These are phyloP conservation scores for Catharus minimus DNA, from an alignment of 2,113 vertebrate species.

Conservation along the genomic window DNA sequence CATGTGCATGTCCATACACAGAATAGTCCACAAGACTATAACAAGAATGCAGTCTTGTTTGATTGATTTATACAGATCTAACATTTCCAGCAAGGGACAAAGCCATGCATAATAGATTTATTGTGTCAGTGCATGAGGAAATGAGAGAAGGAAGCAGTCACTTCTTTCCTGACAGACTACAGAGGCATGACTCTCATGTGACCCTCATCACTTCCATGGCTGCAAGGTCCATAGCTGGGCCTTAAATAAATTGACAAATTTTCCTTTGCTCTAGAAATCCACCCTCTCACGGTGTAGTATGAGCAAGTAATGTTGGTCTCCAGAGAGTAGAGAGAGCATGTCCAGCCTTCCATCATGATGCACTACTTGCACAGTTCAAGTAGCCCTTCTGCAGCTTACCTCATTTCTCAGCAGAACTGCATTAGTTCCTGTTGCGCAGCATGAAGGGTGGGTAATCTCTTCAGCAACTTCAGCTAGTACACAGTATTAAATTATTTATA, in stretches of 20 bases:
- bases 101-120: neutral
- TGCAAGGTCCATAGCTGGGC: rapidly evolving
- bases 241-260: neutral
- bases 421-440: neutral
- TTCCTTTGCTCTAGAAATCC: neutral
- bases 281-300: rapidly evolving
- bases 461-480: neutral
- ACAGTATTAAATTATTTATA: neutral
- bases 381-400: neutral
- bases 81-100: neutral
- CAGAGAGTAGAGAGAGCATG: neutral
- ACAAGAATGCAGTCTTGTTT: neutral
- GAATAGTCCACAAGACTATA: neutral
- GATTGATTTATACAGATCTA: neutral
- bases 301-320: neutral
- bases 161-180: neutral
- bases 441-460: neutral
- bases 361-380: neutral
- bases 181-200: neutral
- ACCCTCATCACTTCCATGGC: neutral
- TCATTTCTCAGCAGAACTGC: neutral
- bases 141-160: neutral
- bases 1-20: neutral
- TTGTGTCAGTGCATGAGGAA: neutral
- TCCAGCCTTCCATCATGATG: neutral